Percentiles rank a stretch among this genome's conserved stretches.
phyloP scores from a whole-genome alignment of 2,888 invertebrate species.

The Acronicta aceris region DNA sequence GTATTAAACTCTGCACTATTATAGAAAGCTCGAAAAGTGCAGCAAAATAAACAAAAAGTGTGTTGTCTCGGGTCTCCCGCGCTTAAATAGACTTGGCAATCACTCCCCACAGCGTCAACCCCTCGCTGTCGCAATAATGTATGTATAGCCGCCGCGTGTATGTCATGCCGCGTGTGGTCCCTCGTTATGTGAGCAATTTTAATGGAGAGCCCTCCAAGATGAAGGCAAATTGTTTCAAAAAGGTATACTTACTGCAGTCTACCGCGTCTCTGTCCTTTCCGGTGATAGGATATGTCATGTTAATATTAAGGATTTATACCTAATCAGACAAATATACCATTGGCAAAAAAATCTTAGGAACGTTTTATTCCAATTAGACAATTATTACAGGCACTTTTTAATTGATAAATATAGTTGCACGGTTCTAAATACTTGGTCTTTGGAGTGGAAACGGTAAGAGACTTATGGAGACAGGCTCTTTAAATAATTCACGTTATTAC shows the following conservation, averaged over 20 bases:
- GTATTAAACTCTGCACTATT: constrained; percentile 31
- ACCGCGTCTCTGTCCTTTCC: constrained; percentile 31
- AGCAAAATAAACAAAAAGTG: constrained; percentile 46
- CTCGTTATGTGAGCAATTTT: constrained; percentile 78
- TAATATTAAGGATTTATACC: no score
- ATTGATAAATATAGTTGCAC: no score
- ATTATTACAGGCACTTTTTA: no score
- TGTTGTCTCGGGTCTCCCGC: constrained; percentile 40
- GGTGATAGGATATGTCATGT: no score
- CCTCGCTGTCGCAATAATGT: constrained; percentile 72
- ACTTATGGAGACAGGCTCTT: no score
- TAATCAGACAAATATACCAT: no score
- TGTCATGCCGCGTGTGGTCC: constrained; percentile 74
- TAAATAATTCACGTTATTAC: no score
- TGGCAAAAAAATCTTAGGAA: no score
- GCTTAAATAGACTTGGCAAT: constrained; percentile 64
- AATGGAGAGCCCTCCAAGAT: constrained; percentile 75
- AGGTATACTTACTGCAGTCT: constrained; percentile 56
- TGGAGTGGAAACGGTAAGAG: no score
- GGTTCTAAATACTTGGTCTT: no score
- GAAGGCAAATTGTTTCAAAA: constrained; percentile 78
- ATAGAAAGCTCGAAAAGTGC: constrained; percentile 38
- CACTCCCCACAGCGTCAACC: constrained; percentile 67
- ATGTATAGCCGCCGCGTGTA: constrained; percentile 77
- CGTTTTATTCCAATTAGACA: no score